Evolutionary conservation across 2,113 vertebrate species (phyloP).

Genomic region (Vidua chalybeata): DNA sequence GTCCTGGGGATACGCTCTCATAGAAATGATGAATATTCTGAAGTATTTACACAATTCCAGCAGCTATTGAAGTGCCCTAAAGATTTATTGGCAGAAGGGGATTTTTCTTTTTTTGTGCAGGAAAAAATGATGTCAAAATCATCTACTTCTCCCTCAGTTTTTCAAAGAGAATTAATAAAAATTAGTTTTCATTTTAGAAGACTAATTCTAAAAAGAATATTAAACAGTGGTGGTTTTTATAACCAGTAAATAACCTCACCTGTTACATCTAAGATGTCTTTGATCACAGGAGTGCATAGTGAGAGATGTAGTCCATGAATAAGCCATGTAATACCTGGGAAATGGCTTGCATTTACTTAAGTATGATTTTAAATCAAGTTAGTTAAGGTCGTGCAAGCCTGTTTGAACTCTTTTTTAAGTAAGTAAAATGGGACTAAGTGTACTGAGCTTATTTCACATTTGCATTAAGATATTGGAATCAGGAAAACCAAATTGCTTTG

Average conservation of each 20-base stretch:
- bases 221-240: background rate
- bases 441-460: background rate
- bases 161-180: background rate
- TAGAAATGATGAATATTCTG: background rate
- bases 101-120: background rate
- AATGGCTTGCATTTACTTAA: background rate
- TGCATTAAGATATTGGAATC: background rate
- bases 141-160: background rate
- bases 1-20: background rate
- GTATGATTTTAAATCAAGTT: background rate
- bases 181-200: background rate
- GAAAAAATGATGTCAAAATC: background rate
- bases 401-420: background rate
- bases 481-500: background rate
- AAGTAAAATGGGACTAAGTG: background rate
- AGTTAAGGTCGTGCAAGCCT: background rate
- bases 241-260: background rate
- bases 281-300: background rate
- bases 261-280: background rate
- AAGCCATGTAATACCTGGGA: background rate
- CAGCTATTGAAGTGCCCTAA: background rate
- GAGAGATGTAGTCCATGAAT: background rate
- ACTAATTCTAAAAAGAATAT: background rate
- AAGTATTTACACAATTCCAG: background rate
- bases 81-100: background rate